Percentiles rank a stretch among this genome's conserved stretches.
Evolutionary conservation across 2,888 invertebrate genomes (phyloP).

Genomic region (Petrolisthes manimaculis): DNA sequence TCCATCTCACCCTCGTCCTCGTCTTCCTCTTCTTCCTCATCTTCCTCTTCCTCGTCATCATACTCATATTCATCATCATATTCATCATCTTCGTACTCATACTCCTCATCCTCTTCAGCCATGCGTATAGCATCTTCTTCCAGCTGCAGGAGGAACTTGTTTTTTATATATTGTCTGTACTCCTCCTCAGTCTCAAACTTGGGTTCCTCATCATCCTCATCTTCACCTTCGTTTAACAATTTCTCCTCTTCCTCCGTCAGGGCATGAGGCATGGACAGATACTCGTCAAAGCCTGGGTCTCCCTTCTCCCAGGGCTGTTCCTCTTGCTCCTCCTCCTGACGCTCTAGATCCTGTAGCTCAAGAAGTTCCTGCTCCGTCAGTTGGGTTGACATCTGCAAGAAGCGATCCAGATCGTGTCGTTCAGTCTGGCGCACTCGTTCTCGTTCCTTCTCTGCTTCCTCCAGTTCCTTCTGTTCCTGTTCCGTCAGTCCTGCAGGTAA

Average conservation of each 20-base stretch:
- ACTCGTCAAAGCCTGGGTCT: constrained; percentile 39
- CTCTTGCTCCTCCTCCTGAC: constrained; percentile 48
- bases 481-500: constrained; percentile 59
- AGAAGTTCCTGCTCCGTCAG: constrained; percentile 59
- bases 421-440: constrained; percentile 42
- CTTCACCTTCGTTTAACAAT: constrained; percentile 30
- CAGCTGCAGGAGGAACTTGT: constrained; percentile 50
- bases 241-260: constrained; percentile 51
- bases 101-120: constrained; percentile 54
- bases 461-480: constrained; percentile 59
- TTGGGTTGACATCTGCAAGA: constrained; percentile 45
- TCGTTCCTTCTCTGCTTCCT: constrained; percentile 42
- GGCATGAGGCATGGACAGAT: constrained; percentile 44
- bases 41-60: constrained; percentile 37
- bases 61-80: constrained; percentile 54
- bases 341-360: constrained; percentile 43
- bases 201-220: constrained; percentile 30
- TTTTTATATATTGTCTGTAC: constrained; percentile 52
- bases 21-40: constrained; percentile 45
- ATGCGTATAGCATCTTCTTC: constrained; percentile 55
- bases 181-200: constrained; percentile 57
- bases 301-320: constrained; percentile 42
- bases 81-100: constrained; percentile 59
- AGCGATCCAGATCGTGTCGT: constrained; percentile 44
- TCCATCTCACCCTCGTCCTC: constrained; percentile 61